Base-by-base conservation (phyloP, 2,888 invertebrate genomes). In the Agrochola litura region DNA sequence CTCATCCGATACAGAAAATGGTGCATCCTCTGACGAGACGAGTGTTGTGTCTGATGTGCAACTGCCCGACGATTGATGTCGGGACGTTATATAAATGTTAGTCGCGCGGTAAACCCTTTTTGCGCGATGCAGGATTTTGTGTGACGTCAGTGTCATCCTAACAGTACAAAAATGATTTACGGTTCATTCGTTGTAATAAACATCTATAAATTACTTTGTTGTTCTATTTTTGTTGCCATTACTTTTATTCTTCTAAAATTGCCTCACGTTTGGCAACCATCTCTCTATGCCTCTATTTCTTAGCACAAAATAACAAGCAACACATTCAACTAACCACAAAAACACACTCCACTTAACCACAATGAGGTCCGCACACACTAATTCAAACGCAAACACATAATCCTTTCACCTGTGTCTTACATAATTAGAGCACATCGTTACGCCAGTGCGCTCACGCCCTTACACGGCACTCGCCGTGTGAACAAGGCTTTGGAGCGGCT, bases 371-470 rank as follows among this genome's bases (percentile, higher is more conserved):
- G 54, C 73, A 63, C 56, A 76, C 79, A 76, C 73, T 76, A 72
- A 86, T 79, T 74, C 64, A 64, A 58, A 76, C 67, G 52, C 72
- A 49, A 58, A 43, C 72, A 77, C 65, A 64, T 71, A 65, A 74
- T 68, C 73, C 77, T 82, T 73, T 79, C 76, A 79, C 56, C 56
- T 61, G 65, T 83, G 74, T 80, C 81, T 77, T 72, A 71, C 83
- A 86, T 86, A 89, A 88, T 89, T 87, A 87, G 87, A 77, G 86
- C 84, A 83, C 88, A 87, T 86, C 87, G 78, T 89, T 89, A 89
- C 82, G 76, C 49, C 66, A 37, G 82, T 83, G 82, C 75, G 76
- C 79, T 70, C 76, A 73, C 76, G 43, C 84, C 81, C 72, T 79
- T 81, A 71, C 76, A 63, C 56, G 65, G 73, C 77, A 69, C 78